phyloP scores from a whole-genome alignment of 2,888 invertebrate species.

The Melolontha melolontha region DNA sequence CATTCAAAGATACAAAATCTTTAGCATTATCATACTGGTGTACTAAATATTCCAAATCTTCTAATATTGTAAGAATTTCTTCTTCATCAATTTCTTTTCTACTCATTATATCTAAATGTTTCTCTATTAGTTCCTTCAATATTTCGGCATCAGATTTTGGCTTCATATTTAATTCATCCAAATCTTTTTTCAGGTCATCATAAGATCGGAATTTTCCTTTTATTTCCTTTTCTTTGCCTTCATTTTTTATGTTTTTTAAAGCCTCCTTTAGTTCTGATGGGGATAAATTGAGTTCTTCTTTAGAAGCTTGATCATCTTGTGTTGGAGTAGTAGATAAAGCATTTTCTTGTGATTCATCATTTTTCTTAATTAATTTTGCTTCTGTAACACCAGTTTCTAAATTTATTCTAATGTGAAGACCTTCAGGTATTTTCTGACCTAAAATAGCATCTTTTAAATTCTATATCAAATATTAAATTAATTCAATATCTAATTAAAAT shows the following conservation, averaged over 20 bases:
- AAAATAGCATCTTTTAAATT: conserved; percentile 47
- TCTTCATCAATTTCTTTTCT: conserved; percentile 60
- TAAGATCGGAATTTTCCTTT: conserved; percentile 70
- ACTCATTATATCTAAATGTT: conserved; percentile 65
- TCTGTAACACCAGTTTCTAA: conserved; percentile 80
- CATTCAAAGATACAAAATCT: conserved; percentile 75
- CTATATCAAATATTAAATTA: background rate
- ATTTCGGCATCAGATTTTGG: conserved; percentile 79
- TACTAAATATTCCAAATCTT: conserved; percentile 78
- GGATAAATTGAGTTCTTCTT: conserved; percentile 53
- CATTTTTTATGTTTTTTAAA: conserved; percentile 62
- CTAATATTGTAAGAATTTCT: conserved; percentile 67
- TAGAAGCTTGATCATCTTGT: conserved; percentile 53
- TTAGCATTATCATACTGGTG: conserved; percentile 84
- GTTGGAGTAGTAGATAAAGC: conserved; percentile 49
- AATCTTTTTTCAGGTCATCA: conserved; percentile 75
- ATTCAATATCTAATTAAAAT: background rate
- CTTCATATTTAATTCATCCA: conserved; percentile 71
- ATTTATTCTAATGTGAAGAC: conserved; percentile 81
- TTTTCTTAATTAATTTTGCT: conserved; percentile 77
- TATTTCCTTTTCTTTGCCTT: conserved; percentile 61
- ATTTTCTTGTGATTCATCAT: conserved; percentile 54
- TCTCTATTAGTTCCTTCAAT: conserved; percentile 68
- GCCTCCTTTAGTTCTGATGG: conserved; percentile 59
- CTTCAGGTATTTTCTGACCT: conserved; percentile 80